Evolutionary conservation across 2,888 invertebrate species (phyloP).

Genomic region (Platycheirus rosarum): DNA sequence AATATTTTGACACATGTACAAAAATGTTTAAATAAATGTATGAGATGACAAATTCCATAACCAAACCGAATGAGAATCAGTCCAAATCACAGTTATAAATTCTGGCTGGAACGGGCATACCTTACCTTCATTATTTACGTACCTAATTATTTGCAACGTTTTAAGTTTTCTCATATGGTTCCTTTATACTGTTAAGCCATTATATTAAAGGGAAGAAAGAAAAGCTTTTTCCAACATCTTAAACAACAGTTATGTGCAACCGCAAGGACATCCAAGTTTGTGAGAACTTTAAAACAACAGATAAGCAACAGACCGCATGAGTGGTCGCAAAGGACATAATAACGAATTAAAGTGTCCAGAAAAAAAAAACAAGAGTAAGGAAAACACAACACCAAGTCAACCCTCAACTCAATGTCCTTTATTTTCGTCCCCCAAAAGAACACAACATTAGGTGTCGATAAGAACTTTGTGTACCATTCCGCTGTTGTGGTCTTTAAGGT

Average conservation of each 20-base stretch:
- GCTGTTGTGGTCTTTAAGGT: conserved; percentile 49
- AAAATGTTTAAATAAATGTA: too few relatives aligned
- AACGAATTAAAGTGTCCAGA: conserved; percentile 7
- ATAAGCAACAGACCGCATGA: conserved; percentile 36
- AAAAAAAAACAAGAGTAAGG: conserved; percentile 11
- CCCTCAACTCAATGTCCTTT: conserved; percentile 37
- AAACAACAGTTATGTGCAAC: too few relatives aligned
- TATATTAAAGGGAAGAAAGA: neutral
- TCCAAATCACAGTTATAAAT: too few relatives aligned
- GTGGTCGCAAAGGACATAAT: conserved; percentile 7
- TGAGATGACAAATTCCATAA: too few relatives aligned
- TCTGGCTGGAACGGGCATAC: too few relatives aligned
- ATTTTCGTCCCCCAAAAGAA: conserved; percentile 19
- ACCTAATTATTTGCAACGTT: too few relatives aligned
- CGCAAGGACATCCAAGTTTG: neutral
- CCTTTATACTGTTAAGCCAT: too few relatives aligned
- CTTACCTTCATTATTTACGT: too few relatives aligned
- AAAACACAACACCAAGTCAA: neutral
- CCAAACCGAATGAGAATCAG: too few relatives aligned
- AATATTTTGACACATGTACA: too few relatives aligned
- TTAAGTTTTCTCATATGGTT: too few relatives aligned
- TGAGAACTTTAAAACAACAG: conserved; percentile 6
- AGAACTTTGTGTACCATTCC: conserved; percentile 54
- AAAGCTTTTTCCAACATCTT: too few relatives aligned
- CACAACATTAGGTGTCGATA: conserved; percentile 61